These are phyloP conservation scores for Leucophenga maculata DNA, from an alignment of 2,888 invertebrate species.

Conservation along the genomic window DNA sequence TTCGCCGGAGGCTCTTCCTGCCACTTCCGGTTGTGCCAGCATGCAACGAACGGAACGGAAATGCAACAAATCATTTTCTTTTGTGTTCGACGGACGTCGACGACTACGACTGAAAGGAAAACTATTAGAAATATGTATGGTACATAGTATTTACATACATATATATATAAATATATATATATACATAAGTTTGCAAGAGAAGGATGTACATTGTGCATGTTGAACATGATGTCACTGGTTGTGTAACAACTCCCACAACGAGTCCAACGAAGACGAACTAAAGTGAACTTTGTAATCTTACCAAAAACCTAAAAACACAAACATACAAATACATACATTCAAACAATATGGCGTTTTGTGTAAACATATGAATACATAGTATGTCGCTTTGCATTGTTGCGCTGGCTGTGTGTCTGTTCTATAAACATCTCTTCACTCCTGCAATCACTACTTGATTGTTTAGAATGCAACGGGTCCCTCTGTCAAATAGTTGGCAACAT, in stretches of 20 bases:
- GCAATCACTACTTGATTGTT: slow-evolving; percentile 22
- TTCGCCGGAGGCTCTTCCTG: no score
- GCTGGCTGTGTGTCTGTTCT: neutral
- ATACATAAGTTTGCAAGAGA: neutral
- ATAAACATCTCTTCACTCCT: slow-evolving; percentile 32
- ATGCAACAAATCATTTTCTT: slow-evolving; percentile 13
- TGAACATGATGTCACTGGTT: neutral
- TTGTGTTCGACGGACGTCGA: neutral
- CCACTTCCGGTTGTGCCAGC: no score
- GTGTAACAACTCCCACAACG: neutral
- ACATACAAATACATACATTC: neutral
- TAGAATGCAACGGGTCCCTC: slow-evolving; percentile 36
- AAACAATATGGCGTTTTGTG: neutral
- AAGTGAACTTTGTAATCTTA: neutral
- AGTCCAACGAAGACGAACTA: neutral
- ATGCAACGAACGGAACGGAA: neutral
- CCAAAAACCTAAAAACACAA: neutral
- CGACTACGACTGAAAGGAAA: neutral
- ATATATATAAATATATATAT: no score
- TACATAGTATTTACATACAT: neutral
- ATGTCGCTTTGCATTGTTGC: neutral
- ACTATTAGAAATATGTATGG: neutral
- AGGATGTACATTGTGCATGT: neutral
- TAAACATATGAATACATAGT: neutral
- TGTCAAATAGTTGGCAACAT: slow-evolving; percentile 50